Evolutionary conservation across 2,113 vertebrate genomes (phyloP).

Genomic region (Podarcis raffonei): DNA sequence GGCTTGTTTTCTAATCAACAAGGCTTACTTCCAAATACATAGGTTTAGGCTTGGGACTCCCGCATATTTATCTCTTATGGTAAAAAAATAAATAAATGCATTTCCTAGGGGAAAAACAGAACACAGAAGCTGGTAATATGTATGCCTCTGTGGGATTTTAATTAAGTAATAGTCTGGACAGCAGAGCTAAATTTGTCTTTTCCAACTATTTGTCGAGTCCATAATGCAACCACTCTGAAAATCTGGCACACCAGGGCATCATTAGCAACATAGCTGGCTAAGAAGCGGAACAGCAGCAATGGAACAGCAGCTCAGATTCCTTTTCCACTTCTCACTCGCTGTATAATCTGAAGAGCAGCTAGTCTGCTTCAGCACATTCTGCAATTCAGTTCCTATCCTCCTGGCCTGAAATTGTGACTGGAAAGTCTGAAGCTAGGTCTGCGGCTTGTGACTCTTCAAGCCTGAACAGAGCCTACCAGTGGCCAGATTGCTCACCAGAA

Average conservation of each 20-base stretch:
- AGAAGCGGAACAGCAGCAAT: neutral
- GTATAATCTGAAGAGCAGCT: neutral
- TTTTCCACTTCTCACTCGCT: conserved; percentile 3
- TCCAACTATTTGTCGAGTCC: neutral
- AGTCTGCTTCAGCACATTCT: conserved; percentile 5
- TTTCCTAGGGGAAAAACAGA: neutral
- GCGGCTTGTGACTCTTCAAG: neutral
- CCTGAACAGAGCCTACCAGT: neutral
- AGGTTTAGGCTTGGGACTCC: neutral
- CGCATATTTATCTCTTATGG: neutral
- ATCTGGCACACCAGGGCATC: neutral
- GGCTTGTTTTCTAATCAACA: neutral
- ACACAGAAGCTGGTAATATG: neutral
- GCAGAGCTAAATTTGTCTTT: neutral
- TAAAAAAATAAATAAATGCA: conserved; percentile 17
- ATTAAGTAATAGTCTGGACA: neutral
- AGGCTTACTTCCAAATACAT: neutral
- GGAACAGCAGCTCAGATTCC: neutral
- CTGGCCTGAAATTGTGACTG: neutral
- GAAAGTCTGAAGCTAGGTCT: neutral
- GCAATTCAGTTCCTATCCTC: neutral
- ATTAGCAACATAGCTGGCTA: neutral
- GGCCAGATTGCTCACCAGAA: too few species aligned
- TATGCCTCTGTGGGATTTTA: neutral
- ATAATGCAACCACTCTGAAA: conserved; percentile 9